A percentile compares a stretch with the other conserved stretches of the same genome.
These are phyloP conservation scores for Fopius arisanus DNA, from an alignment of 1,140 invertebrate genomes.

Conservation along the genomic window DNA sequence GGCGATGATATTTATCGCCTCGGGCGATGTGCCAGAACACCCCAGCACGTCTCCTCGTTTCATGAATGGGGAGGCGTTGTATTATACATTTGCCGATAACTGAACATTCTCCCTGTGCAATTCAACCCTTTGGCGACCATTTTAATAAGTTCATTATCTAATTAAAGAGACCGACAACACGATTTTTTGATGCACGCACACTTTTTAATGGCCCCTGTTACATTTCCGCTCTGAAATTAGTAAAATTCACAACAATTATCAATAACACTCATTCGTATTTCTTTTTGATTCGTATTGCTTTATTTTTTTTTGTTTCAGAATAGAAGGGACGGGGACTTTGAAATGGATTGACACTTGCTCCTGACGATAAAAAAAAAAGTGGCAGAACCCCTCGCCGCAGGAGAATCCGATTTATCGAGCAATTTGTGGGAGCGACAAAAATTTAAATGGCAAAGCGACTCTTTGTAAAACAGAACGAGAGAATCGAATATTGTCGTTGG, in stretches of 20 bases:
- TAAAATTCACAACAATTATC: constrained; percentile 1
- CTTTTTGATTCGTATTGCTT: too few relatives aligned
- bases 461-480: constrained; percentile 20
- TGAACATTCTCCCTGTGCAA: too few relatives aligned
- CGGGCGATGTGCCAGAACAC: constrained; percentile 38
- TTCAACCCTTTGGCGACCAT: neutral
- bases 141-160: constrained; percentile 1
- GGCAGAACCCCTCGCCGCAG: constrained; percentile 33
- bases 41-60: neutral
- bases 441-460: constrained; percentile 62
- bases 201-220: neutral
- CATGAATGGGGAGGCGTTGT: neutral
- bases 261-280: neutral
- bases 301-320: too few relatives aligned
- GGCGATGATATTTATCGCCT: constrained; percentile 45
- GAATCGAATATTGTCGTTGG: constrained; percentile 48
- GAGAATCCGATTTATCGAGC: constrained; percentile 58
- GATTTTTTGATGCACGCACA: neutral
- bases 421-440: constrained; percentile 62
- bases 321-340: neutral
- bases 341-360: neutral
- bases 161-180: neutral
- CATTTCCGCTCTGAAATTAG: neutral
- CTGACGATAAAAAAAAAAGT: constrained; percentile 4
- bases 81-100: too few relatives aligned